phyloP scores from a whole-genome alignment of 2,113 vertebrate species.

The Chunga burmeisteri region DNA sequence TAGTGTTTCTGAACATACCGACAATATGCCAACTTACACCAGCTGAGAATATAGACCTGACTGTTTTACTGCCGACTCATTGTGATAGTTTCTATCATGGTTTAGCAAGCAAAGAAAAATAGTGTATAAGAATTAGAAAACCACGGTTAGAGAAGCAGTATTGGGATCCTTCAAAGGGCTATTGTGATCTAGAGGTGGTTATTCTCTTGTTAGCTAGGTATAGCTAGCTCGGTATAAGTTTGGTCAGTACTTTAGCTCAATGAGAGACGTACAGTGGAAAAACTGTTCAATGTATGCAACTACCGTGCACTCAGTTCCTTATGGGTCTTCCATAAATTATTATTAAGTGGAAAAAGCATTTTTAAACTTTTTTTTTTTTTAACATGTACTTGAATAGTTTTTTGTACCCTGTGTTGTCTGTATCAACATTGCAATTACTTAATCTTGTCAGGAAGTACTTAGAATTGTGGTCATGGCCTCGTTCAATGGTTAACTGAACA shows the following conservation, averaged over 20 bases:
- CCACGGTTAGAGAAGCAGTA: background rate
- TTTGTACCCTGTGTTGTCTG: background rate
- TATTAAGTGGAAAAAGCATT: background rate
- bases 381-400: background rate
- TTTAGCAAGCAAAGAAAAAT: background rate
- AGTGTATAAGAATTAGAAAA: background rate
- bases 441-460: slow-evolving; percentile 41
- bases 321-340: background rate
- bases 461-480: slow-evolving; percentile 46
- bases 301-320: background rate
- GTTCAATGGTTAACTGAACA: slow-evolving; percentile 38
- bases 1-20: background rate
- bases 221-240: background rate
- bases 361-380: background rate
- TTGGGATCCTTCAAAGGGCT: background rate
- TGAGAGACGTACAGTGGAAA: background rate
- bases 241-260: background rate
- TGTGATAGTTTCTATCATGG: background rate
- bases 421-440: slow-evolving; percentile 37
- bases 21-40: background rate
- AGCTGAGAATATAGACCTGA: background rate
- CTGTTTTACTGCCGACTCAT: background rate
- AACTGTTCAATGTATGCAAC: background rate
- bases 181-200: background rate
- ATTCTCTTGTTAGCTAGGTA: background rate